phyloP scores from a whole-genome alignment of 2,888 invertebrate genomes.

The Drosophila lutescens region DNA sequence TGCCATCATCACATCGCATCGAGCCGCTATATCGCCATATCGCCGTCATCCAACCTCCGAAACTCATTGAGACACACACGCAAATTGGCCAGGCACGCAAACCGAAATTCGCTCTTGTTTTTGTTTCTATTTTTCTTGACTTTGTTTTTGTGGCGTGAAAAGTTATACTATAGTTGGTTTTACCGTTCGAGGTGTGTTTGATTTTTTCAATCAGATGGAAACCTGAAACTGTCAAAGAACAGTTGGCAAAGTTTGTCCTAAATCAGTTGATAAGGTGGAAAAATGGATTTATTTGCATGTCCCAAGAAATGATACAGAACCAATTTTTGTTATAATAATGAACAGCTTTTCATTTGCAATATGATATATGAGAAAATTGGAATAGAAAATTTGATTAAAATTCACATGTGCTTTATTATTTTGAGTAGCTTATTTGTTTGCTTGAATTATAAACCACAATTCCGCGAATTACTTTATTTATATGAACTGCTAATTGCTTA shows the following conservation, averaged over 20 bases:
- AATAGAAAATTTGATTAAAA: conserved; percentile 6
- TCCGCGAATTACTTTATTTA: conserved; percentile 1
- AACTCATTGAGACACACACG: conserved; percentile 69
- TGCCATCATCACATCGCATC: conserved; percentile 42
- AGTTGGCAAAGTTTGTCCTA: conserved; percentile 14
- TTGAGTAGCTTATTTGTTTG: conserved; percentile 1
- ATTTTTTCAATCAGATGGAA: conserved; percentile 23
- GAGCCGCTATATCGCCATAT: conserved; percentile 2
- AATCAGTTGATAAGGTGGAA: conserved; percentile 2
- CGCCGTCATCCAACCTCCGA: conserved; percentile 28
- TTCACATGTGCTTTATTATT: background rate
- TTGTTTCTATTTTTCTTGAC: conserved; percentile 20
- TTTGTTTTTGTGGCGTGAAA: conserved; percentile 25
- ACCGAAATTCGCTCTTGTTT: conserved; percentile 32
- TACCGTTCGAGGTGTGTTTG: conserved; percentile 41
- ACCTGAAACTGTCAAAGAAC: conserved; percentile 25
- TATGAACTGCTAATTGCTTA: conserved; percentile 28
- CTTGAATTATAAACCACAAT: background rate
- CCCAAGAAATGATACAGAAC: background rate
- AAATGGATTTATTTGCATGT: background rate
- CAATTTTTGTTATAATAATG: too few species aligned
- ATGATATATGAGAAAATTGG: background rate
- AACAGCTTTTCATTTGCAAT: background rate
- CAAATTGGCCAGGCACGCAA: conserved; percentile 73
- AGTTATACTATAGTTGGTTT: conserved; percentile 19